A percentile compares a stretch with the other conserved stretches of the same genome.
Evolutionary conservation across 2,888 invertebrate genomes (phyloP).

Genomic region (Leptinotarsa rubiginosa): DNA sequence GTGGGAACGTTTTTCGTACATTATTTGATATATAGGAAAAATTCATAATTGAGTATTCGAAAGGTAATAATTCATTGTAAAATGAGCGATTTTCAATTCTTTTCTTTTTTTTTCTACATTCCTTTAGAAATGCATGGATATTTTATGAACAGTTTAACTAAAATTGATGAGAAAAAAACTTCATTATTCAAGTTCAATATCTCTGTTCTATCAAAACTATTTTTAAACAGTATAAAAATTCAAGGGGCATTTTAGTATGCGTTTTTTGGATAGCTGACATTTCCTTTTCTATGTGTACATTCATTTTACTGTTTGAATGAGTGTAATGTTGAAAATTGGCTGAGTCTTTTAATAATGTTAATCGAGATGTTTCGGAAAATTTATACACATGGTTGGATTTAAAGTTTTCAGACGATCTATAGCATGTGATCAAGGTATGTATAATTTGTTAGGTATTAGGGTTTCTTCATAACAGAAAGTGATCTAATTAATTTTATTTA

Average conservation of each 20-base stretch:
- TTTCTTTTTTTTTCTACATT: too few species aligned
- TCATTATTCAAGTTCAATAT: too few species aligned
- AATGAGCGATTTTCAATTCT: too few species aligned
- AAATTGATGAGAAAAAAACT: too few species aligned
- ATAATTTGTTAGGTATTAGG: constrained; percentile 18
- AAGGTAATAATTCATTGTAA: too few species aligned
- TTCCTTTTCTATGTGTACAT: not conserved
- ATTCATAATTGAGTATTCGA: too few species aligned
- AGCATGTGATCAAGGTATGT: constrained; percentile 6
- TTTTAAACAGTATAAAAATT: not conserved
- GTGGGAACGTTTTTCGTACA: too few species aligned
- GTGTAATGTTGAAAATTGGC: not conserved
- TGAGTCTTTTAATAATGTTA: not conserved
- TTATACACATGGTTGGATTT: not conserved
- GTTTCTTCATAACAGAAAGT: constrained; percentile 17
- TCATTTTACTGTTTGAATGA: not conserved
- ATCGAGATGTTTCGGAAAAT: not conserved
- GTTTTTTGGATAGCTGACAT: too few species aligned
- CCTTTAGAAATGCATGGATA: too few species aligned
- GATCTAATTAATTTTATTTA: constrained; percentile 33
- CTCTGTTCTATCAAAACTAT: too few species aligned
- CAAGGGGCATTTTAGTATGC: not conserved
- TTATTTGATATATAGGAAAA: too few species aligned
- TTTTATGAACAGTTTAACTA: too few species aligned
- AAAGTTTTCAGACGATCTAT: constrained; percentile 1